Conservation (phyloP, 2,888 invertebrate genomes). For the Drosophila nigricruria region DNA sequence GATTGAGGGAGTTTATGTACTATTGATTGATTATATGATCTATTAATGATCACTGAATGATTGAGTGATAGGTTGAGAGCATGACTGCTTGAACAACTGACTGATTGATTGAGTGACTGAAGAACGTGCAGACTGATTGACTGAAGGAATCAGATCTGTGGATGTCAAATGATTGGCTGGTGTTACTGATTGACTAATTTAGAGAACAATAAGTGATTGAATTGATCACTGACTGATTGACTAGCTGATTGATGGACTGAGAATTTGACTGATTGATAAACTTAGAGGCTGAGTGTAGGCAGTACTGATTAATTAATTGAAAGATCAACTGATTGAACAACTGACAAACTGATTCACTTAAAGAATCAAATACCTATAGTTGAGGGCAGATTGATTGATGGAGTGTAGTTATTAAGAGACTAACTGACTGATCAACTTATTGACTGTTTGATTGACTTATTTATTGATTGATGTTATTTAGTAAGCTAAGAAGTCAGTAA, state of each 20-base stretch:
- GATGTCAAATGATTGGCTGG: not conserved
- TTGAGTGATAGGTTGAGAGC: too few relatives aligned
- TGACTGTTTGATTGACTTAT: too few relatives aligned
- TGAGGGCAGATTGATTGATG: too few relatives aligned
- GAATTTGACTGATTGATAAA: not conserved
- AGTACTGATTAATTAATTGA: not conserved
- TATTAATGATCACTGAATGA: not conserved
- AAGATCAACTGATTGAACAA: too few relatives aligned
- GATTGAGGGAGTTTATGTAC: not conserved
- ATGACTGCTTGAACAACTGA: not conserved
- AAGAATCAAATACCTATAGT: too few relatives aligned
- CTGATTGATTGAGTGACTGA: not conserved
- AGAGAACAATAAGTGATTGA: not conserved
- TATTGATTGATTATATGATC: too few relatives aligned
- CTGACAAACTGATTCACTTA: too few relatives aligned
- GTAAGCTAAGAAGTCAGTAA: not conserved
- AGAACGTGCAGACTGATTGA: too few relatives aligned
- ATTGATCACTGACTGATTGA: not conserved
- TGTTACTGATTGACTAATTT: not conserved
- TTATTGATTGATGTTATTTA: not conserved
- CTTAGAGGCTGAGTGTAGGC: fast-evolving
- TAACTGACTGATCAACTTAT: too few relatives aligned
- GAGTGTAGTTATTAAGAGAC: too few relatives aligned
- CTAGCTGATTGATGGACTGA: not conserved
- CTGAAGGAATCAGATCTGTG: not conserved